A percentile compares a stretch with the other conserved stretches of the same genome.
phyloP scores from a whole-genome alignment of 2,888 invertebrate genomes.

The Cordilura impudica region DNA sequence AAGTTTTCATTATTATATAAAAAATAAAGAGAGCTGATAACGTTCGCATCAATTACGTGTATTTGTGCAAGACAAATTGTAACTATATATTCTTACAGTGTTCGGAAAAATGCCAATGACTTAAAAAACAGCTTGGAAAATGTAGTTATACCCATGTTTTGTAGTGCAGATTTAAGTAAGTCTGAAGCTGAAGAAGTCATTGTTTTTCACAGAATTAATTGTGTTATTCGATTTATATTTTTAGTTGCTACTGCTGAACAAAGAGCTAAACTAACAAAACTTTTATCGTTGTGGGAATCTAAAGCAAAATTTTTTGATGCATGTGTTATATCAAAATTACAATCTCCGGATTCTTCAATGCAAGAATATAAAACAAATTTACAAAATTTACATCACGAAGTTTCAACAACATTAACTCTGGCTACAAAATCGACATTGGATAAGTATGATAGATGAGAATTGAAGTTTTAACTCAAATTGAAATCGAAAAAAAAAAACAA shows the following conservation, averaged over 20 bases:
- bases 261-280: conserved; percentile 93
- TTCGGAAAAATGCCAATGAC: conserved; percentile 95
- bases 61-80: background rate
- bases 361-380: conserved; percentile 92
- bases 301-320: conserved; percentile 93
- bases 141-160: conserved; percentile 98
- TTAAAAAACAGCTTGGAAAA: conserved; percentile 95
- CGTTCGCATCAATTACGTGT: no score
- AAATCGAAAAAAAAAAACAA: background rate
- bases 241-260: conserved; percentile 91
- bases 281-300: conserved; percentile 97
- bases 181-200: conserved; percentile 32
- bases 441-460: conserved; percentile 78
- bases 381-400: conserved; percentile 87
- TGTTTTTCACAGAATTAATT: background rate
- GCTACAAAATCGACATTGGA: conserved; percentile 91
- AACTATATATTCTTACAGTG: conserved; percentile 82
- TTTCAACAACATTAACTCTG: conserved; percentile 87
- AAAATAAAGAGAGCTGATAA: background rate
- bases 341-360: conserved; percentile 92
- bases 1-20: background rate
- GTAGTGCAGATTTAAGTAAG: conserved; percentile 90
- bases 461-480: background rate
- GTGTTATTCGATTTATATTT: background rate
- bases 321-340: conserved; percentile 90